Evolutionary conservation across 1,140 invertebrate species (phyloP), one percentile per base, ranked within the genome.

Genomic region (Chelonus insularis): DNA sequence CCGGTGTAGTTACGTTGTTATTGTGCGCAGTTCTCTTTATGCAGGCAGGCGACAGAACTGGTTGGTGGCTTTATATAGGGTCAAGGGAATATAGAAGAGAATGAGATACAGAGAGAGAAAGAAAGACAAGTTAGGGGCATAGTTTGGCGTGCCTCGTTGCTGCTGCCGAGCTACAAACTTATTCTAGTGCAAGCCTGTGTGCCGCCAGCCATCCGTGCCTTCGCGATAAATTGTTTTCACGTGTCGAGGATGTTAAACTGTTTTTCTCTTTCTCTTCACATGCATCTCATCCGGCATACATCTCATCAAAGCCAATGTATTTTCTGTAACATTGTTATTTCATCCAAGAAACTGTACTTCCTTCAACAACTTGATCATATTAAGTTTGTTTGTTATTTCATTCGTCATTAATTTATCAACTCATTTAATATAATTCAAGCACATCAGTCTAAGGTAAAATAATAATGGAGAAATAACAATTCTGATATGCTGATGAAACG

Each of bases 111-210:
- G 16, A 23, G 21, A 54, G 56, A 54, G 16, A 20, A 21, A 57
- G 45, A 50, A 36, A 43, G 39, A 60, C 62, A 64, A 64, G 57
- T 64, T 64, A 56, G 59, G 48, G 34, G 23, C 59, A 61, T 54
- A 63, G 62, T 63, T 63, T 58, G 62, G 62, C 21, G 56, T 58
- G 48, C 45, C 62, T 58, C 45, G 48, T 54, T 54, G 48, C 51
- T 32, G 34, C 57, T 23, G 56, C 29, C 62, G 57, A 64, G 57
- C 54, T 64, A 60, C 57, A 43, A 64, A 64, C 57, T 64, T 64
- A 56, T 64, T 59, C 56, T 32, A 18, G 43, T 55, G 54, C 48
- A 39, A 25, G 47, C 37, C 21, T 60, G 58, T 60, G 25, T 32
- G 58, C 50, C 41, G 45, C 51, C 23, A 62, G 52, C 52, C 60